Evolutionary conservation across 2,113 vertebrate species (phyloP).

Genomic region (Xyrauchen texanus): DNA sequence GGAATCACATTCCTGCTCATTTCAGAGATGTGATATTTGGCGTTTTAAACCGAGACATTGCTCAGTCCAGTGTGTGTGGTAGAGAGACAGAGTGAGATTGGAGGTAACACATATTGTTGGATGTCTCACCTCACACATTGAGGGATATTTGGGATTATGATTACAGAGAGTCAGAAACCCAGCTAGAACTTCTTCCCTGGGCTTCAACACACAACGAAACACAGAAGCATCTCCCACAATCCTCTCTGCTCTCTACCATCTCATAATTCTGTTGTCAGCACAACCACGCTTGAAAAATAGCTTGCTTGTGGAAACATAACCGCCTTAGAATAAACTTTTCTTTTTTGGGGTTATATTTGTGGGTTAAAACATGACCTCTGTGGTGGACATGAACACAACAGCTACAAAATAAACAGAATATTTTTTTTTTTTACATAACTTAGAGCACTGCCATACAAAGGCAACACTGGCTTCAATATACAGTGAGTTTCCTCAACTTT

Average conservation of each 20-base stretch:
- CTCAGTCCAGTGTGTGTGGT: too few species aligned
- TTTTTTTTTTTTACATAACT: too few species aligned
- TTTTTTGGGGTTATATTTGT: not conserved
- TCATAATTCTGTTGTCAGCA: slow-evolving; percentile 38
- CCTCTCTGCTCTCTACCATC: slow-evolving; percentile 38
- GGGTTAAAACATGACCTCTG: not conserved
- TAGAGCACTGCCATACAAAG: too few species aligned
- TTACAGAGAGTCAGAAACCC: slow-evolving; percentile 68
- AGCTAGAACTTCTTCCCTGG: slow-evolving; percentile 62
- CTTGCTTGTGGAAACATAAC: slow-evolving; percentile 18
- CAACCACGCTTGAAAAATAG: slow-evolving; percentile 23
- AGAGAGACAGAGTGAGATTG: too few species aligned
- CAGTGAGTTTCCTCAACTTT: too few species aligned
- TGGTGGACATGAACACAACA: too few species aligned
- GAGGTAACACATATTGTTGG: slow-evolving; percentile 57
- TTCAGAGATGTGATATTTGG: too few species aligned
- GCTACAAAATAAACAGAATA: too few species aligned
- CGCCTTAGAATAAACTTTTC: not conserved
- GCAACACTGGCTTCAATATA: too few species aligned
- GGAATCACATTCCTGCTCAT: too few species aligned
- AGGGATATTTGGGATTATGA: slow-evolving; percentile 61
- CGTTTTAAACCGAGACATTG: too few species aligned
- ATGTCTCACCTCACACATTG: slow-evolving; percentile 57
- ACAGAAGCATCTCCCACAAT: slow-evolving; percentile 56
- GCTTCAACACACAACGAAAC: slow-evolving; percentile 57